phyloP scores from a whole-genome alignment of 2,888 invertebrate species.

The Philopedon plagiatum region DNA sequence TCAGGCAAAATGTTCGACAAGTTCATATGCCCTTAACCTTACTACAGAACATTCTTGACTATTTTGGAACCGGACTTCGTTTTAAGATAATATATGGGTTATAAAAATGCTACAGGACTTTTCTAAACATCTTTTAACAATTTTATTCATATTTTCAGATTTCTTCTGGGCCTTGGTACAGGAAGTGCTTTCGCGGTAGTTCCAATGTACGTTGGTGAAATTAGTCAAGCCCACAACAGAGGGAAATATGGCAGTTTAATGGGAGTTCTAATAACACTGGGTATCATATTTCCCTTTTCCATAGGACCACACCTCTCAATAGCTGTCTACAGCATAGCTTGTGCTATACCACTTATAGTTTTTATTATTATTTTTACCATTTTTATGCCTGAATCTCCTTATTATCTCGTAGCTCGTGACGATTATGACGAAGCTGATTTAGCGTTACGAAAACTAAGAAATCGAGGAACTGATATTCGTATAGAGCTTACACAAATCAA shows the following conservation, averaged over 20 bases:
- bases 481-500: slow-evolving; percentile 52
- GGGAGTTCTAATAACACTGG: slow-evolving; percentile 47
- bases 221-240: slow-evolving; percentile 82
- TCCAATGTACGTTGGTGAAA: slow-evolving; percentile 90
- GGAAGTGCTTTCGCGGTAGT: slow-evolving; percentile 80
- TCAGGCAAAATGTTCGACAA: no score
- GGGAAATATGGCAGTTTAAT: slow-evolving; percentile 76
- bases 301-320: slow-evolving; percentile 51
- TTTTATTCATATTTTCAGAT: slow-evolving; percentile 53
- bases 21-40: no score
- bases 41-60: no score
- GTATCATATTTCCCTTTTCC: slow-evolving; percentile 49
- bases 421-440: slow-evolving; percentile 73
- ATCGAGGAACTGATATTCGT: slow-evolving; percentile 22
- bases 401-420: slow-evolving; percentile 67
- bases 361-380: slow-evolving; percentile 46
- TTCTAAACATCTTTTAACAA: no score
- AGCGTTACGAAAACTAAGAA: slow-evolving; percentile 71
- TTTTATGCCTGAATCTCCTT: slow-evolving; percentile 55
- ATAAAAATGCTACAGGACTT: no score
- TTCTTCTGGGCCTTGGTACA: slow-evolving; percentile 75
- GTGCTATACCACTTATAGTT: slow-evolving; percentile 46
- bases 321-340: slow-evolving; percentile 39
- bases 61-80: no score
- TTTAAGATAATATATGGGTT: no score